These are phyloP conservation scores for Montipora efflorescens DNA, from an alignment of 64 coral and sea anemone genomes.

Conservation along the genomic window DNA sequence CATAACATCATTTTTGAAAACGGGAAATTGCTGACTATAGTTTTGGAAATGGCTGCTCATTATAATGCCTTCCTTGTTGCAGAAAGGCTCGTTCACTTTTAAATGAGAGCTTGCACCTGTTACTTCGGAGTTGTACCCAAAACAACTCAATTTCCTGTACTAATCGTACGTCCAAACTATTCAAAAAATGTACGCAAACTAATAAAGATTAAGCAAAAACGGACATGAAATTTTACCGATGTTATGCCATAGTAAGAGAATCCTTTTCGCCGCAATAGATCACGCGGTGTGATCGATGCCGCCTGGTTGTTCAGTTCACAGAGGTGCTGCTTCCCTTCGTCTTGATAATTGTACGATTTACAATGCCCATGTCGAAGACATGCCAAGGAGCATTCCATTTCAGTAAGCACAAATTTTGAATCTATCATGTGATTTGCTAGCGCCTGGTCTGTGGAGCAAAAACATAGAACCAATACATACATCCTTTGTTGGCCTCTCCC, in stretches of 20 bases:
- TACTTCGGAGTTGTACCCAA: too few species aligned
- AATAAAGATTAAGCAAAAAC: background rate
- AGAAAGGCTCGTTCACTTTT: too few species aligned
- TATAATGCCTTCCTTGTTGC: too few species aligned
- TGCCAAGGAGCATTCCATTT: slow-evolving; percentile 17
- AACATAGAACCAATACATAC: background rate
- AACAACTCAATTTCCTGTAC: too few species aligned
- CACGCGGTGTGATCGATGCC: background rate
- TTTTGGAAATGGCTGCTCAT: too few species aligned
- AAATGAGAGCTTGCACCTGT: too few species aligned
- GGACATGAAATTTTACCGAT: background rate
- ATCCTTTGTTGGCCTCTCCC: too few species aligned
- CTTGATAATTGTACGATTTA: slow-evolving; percentile 35
- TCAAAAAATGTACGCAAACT: background rate
- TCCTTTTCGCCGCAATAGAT: background rate
- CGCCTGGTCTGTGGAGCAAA: background rate
- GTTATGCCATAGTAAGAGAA: slow-evolving; percentile 8
- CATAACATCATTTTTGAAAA: too few species aligned
- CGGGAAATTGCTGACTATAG: too few species aligned
- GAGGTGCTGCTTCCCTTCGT: background rate
- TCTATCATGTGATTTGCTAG: background rate
- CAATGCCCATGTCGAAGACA: background rate
- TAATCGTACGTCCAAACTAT: too few species aligned
- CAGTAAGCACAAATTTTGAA: slow-evolving; percentile 1
- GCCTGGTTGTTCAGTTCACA: slow-evolving; percentile 33